A percentile compares a stretch with the other conserved stretches of the same genome.
These are phyloP conservation scores for Amazonetta brasiliensis DNA, from an alignment of 2,797 vertebrate species.

Conservation along the genomic window DNA sequence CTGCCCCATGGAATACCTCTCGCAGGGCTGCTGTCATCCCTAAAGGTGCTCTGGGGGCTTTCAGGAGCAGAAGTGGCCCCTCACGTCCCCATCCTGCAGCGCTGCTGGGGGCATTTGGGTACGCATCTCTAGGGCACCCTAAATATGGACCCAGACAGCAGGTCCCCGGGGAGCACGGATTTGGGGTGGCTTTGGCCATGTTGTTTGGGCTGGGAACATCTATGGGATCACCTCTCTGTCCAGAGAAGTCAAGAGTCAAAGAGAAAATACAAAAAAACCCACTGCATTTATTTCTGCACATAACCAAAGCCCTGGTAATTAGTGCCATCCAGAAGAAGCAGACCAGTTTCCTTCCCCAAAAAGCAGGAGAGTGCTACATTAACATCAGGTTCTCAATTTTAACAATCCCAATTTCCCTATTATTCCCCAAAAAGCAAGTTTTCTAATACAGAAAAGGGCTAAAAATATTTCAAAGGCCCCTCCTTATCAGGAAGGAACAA, in stretches of 20 bases:
- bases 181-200: background rate
- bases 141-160: background rate
- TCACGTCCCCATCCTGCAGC: accelerated
- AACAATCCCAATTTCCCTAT: accelerated
- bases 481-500: background rate
- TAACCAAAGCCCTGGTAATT: accelerated
- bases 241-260: background rate
- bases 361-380: background rate
- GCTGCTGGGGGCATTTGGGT: background rate
- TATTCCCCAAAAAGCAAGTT: background rate
- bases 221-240: background rate
- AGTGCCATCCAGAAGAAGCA: background rate
- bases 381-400: background rate
- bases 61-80: background rate
- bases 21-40: background rate
- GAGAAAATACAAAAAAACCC: background rate
- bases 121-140: accelerated
- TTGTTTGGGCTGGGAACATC: background rate
- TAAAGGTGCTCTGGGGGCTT: accelerated
- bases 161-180: background rate
- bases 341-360: background rate
- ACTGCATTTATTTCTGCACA: background rate
- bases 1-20: background rate
- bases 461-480: background rate
- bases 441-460: background rate